These are phyloP conservation scores for Alligator sinensis DNA, from an alignment of 2,113 vertebrate genomes.

Conservation along the genomic window DNA sequence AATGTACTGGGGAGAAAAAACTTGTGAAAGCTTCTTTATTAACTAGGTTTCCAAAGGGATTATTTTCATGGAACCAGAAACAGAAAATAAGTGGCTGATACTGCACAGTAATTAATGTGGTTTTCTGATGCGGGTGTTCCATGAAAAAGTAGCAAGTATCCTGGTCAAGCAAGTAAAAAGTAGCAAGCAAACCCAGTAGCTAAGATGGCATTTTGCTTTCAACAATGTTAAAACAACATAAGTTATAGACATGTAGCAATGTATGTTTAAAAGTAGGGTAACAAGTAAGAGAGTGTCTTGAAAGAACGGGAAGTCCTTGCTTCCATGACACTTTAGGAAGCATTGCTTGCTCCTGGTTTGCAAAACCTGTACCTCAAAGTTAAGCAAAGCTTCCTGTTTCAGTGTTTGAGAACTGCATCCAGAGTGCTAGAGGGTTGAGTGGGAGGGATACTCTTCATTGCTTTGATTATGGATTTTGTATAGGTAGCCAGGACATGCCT, in stretches of 20 bases:
- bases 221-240: background rate
- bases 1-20: constrained; percentile 2
- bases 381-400: no score
- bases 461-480: no score
- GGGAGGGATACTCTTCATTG: no score
- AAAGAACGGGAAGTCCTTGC: no score
- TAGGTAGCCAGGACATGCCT: no score
- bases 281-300: background rate
- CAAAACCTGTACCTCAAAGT: no score
- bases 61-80: background rate
- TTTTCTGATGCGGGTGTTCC: background rate
- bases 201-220: background rate
- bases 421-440: no score
- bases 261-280: background rate
- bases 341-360: no score
- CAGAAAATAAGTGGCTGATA: background rate
- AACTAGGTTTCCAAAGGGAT: constrained; percentile 17
- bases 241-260: background rate
- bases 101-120: background rate
- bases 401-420: no score
- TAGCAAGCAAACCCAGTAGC: background rate
- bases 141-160: background rate
- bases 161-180: background rate
- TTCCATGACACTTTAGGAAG: no score
- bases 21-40: constrained; percentile 6